phyloP scores from a whole-genome alignment of 2,888 invertebrate species.

The Sphaerophoria taeniata region DNA sequence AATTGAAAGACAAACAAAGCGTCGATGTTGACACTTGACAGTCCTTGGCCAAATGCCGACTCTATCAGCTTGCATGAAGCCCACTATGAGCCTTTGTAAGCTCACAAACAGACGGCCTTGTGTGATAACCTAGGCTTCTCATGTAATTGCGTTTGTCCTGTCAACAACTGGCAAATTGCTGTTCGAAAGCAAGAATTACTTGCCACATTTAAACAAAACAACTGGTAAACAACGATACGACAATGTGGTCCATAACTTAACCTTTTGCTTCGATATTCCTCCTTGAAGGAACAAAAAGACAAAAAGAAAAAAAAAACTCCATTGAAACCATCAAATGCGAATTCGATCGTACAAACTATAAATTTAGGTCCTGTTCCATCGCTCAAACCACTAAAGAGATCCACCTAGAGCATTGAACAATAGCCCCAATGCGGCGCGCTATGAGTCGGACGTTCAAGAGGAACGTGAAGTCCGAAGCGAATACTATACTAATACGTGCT shows the following conservation, averaged over 20 bases:
- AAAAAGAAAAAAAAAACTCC: slow-evolving; percentile 60
- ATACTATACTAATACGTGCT: no score
- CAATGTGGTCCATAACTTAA: no score
- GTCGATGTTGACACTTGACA: slow-evolving; percentile 74
- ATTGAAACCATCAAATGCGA: slow-evolving; percentile 72
- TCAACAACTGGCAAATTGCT: slow-evolving; percentile 47
- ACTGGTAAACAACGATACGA: slow-evolving; percentile 74
- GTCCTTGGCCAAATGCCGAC: slow-evolving; percentile 79
- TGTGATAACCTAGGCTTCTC: slow-evolving; percentile 78
- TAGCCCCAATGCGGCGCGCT: no score
- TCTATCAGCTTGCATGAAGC: slow-evolving; percentile 77
- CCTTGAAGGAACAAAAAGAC: slow-evolving; percentile 75
- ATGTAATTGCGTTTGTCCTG: slow-evolving; percentile 78
- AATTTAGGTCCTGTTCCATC: slow-evolving; percentile 78
- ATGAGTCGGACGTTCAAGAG: no score
- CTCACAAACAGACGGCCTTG: slow-evolving; percentile 76
- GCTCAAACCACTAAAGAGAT: no score
- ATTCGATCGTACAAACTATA: slow-evolving; percentile 75
- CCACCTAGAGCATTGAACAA: no score
- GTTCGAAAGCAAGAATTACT: slow-evolving; percentile 75
- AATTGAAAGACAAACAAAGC: slow-evolving; percentile 61
- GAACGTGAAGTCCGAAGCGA: no score
- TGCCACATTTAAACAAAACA: slow-evolving; percentile 79
- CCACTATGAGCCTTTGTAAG: slow-evolving; percentile 73
- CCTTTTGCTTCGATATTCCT: slow-evolving; percentile 74